phyloP scores from a whole-genome alignment of 2,797 vertebrate species.

The Cirrhinus mrigala region DNA sequence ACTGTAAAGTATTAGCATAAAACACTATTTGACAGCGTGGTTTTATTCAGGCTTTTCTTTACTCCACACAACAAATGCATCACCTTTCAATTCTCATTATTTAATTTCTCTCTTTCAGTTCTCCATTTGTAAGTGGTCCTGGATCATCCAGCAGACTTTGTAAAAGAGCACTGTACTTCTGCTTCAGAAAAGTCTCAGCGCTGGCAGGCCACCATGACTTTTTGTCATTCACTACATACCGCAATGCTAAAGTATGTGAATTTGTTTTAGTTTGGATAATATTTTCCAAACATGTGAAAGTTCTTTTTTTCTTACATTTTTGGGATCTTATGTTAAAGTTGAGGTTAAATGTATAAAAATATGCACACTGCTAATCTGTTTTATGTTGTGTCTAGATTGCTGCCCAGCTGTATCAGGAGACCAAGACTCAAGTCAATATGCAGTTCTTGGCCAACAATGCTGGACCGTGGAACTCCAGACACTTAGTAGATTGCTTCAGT shows the following conservation, averaged over 20 bases:
- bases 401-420: constrained; percentile 60
- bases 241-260: constrained; percentile 74
- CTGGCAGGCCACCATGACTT: constrained; percentile 68
- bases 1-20: neutral
- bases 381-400: constrained; percentile 56
- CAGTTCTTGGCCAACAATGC: constrained; percentile 70
- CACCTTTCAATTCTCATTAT: neutral
- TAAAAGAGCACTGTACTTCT: constrained; percentile 79
- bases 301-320: neutral
- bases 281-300: neutral
- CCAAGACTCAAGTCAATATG: constrained; percentile 73
- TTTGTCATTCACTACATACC: constrained; percentile 72
- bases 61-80: neutral
- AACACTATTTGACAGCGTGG: neutral
- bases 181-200: constrained; percentile 70
- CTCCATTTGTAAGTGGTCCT: constrained; percentile 76
- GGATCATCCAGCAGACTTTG: constrained; percentile 79
- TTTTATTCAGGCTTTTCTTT: neutral
- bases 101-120: constrained; percentile 64
- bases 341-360: neutral
- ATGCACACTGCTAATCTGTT: neutral
- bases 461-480: constrained; percentile 78
- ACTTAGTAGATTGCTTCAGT: constrained; percentile 77
- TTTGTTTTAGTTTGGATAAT: neutral
- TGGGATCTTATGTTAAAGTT: neutral